phyloP scores from a whole-genome alignment of 2,797 vertebrate genomes.

The Tadarida brasiliensis region DNA sequence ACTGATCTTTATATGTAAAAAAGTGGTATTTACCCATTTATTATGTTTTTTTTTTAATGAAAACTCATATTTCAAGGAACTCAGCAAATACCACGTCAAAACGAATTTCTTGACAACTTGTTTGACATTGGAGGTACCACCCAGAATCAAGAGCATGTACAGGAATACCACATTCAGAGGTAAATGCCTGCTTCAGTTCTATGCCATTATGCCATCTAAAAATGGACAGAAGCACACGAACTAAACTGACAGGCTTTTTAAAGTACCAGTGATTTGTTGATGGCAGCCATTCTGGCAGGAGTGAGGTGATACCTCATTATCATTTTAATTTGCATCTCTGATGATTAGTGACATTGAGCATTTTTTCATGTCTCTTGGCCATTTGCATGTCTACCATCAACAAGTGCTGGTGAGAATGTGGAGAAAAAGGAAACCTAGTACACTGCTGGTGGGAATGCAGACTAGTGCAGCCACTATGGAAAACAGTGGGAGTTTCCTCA shows the following conservation, averaged over 20 bases:
- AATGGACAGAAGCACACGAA: not conserved
- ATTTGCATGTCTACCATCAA: too few species aligned
- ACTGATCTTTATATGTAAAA: not conserved
- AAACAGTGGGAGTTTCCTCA: too few species aligned
- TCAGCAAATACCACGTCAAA: not conserved
- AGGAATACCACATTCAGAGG: slow-evolving; percentile 52
- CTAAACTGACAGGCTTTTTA: slow-evolving; percentile 2
- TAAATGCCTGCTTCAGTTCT: slow-evolving; percentile 27
- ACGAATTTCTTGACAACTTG: not conserved
- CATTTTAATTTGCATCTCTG: too few species aligned
- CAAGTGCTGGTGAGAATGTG: too few species aligned
- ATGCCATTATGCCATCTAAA: not conserved
- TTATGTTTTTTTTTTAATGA: not conserved
- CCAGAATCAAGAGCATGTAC: not conserved
- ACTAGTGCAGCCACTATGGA: too few species aligned
- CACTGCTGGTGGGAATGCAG: too few species aligned
- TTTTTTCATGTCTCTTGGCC: too few species aligned
- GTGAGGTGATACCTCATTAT: too few species aligned
- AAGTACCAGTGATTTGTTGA: slow-evolving; percentile 8
- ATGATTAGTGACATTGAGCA: too few species aligned
- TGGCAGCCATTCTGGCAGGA: too few species aligned
- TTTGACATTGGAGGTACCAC: not conserved
- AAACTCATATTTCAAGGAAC: slow-evolving; percentile 1
- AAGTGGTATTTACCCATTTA: not conserved
- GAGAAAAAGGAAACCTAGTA: too few species aligned